Evolutionary conservation across 2,113 vertebrate genomes (phyloP).

Genomic region (Eclectus roratus): DNA sequence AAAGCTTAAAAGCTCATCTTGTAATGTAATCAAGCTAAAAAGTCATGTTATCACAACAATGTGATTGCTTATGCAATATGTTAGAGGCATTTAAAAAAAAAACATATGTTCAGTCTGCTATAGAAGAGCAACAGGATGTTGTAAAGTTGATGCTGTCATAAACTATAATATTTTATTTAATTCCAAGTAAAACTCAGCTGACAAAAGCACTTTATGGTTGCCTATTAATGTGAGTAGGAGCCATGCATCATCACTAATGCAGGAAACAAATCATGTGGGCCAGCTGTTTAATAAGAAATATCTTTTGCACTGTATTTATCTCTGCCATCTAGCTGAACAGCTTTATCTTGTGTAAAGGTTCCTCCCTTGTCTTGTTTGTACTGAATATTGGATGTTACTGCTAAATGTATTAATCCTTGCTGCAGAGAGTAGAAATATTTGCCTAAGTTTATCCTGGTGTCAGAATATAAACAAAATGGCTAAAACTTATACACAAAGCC

Average conservation of each 20-base stretch:
- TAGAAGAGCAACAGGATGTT: constrained; percentile 37
- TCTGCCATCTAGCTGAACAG: not conserved
- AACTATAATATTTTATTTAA: constrained; percentile 65
- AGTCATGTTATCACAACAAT: constrained; percentile 39
- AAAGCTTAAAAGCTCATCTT: constrained; percentile 28
- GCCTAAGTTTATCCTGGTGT: not conserved
- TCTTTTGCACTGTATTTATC: constrained; percentile 17
- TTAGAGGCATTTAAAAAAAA: not conserved
- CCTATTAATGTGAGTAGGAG: constrained; percentile 47
- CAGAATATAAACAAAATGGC: not conserved
- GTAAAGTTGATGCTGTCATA: constrained; percentile 29
- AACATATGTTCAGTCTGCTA: constrained; percentile 49
- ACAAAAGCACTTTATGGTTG: constrained; percentile 54
- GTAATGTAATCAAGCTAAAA: constrained; percentile 44
- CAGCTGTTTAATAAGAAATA: constrained; percentile 32
- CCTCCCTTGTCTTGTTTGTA: not conserved
- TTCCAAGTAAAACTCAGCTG: constrained; percentile 29
- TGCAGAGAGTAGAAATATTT: not conserved
- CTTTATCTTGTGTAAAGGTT: not conserved
- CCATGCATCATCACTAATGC: constrained; percentile 23
- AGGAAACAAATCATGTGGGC: constrained; percentile 28
- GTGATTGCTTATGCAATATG: constrained; percentile 11
- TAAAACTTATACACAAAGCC: not conserved
- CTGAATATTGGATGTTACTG: not conserved
- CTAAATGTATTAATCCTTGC: not conserved